Conservation (phyloP, 53 echinoderm and acorn worm genomes). For the Stichopus horrens region DNA sequence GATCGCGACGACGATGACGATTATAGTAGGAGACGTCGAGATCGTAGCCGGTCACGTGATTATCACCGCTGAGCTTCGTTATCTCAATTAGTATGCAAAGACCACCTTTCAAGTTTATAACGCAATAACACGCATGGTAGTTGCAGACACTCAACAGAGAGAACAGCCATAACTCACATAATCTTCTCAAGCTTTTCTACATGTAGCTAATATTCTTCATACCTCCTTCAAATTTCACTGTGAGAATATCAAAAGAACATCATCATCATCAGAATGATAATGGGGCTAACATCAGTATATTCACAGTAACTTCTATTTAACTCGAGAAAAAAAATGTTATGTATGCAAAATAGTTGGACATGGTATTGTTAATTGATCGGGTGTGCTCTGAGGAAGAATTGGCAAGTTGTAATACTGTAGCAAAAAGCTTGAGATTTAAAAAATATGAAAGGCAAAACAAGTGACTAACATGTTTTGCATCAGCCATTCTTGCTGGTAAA, state of each 20-base stretch:
- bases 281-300: no score
- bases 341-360: no score
- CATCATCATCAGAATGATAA: no score
- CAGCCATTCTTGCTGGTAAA: no score
- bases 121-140: conserved; percentile 3
- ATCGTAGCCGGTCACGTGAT: conserved; percentile 54
- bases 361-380: no score
- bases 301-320: no score
- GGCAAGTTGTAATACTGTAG: no score
- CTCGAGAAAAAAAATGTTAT: no score
- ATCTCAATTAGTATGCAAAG: conserved; percentile 28
- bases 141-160: background rate
- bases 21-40: conserved; percentile 54
- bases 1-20: conserved; percentile 56
- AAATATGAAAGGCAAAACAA: no score
- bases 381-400: no score
- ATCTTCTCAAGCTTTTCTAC: conserved; percentile 17
- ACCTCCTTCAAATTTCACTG: background rate
- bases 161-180: background rate
- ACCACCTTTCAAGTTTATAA: background rate
- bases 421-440: no score
- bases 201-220: background rate
- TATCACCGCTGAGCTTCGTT: conserved; percentile 19
- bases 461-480: no score
- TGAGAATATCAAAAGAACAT: background rate